phyloP scores from a whole-genome alignment of 1,140 invertebrate species.

The Mylabris phalerata region DNA sequence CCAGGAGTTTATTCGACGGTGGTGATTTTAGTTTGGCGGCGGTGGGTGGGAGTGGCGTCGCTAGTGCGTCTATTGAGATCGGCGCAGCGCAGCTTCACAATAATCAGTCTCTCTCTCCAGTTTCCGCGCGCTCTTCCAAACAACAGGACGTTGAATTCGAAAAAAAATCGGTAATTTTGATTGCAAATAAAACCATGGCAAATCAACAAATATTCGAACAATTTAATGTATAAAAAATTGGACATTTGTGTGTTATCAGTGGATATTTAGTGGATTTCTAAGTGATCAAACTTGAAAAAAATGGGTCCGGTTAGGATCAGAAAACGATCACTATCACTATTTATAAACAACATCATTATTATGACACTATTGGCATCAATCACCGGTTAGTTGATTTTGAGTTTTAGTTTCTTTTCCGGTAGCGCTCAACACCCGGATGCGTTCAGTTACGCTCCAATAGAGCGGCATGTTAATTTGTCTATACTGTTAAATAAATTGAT shows the following conservation, averaged over 20 bases:
- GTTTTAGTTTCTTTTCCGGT: too few species aligned
- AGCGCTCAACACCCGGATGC: too few species aligned
- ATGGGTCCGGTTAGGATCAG: not conserved
- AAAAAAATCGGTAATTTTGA: not conserved
- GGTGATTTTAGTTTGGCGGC: constrained; percentile 21
- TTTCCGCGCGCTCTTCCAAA: constrained; percentile 28
- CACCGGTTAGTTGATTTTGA: constrained; percentile 9
- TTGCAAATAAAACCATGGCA: not conserved
- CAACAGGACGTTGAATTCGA: constrained; percentile 17
- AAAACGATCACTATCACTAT: not conserved
- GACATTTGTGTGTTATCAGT: too few species aligned
- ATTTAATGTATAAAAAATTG: too few species aligned
- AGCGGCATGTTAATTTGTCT: too few species aligned
- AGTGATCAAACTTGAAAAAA: not conserved
- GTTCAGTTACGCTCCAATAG: too few species aligned
- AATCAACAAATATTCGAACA: too few species aligned
- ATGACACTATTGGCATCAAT: constrained; percentile 1
- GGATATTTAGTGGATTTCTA: too few species aligned
- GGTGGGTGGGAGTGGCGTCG: constrained; percentile 27
- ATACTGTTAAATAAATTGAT: too few species aligned
- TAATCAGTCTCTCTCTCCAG: constrained; percentile 20
- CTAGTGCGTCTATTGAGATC: constrained; percentile 23
- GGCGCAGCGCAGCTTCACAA: constrained; percentile 25
- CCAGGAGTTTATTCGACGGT: constrained; percentile 6
- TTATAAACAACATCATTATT: too few species aligned